Evolutionary conservation across 2,797 vertebrate species (phyloP).

Genomic region (Remorina albescens): DNA sequence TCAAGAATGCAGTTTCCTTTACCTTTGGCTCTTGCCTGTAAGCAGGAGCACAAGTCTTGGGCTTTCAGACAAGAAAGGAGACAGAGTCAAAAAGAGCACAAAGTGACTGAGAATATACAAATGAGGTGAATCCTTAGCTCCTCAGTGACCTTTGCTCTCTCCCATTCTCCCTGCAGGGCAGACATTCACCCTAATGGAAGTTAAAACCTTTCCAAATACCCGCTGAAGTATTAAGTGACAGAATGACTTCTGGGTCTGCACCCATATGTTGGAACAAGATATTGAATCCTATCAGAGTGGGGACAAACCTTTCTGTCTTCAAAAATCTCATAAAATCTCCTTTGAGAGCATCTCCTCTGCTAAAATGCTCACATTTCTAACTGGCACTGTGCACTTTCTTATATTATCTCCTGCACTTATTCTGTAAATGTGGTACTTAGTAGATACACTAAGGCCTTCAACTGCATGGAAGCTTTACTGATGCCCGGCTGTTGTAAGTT

Average conservation of each 20-base stretch:
- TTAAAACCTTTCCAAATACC: not conserved
- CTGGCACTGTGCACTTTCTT: too few species aligned
- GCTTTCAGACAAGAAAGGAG: constrained; percentile 24
- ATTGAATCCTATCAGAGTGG: too few species aligned
- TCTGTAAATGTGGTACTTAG: too few species aligned
- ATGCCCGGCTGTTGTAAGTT: too few species aligned
- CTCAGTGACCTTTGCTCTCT: constrained; percentile 5
- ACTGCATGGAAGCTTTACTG: too few species aligned
- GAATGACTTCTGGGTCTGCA: not conserved
- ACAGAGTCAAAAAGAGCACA: constrained; percentile 28
- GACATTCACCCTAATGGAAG: not conserved
- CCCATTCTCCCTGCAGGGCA: not conserved
- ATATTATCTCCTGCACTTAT: too few species aligned
- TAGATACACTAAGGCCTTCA: too few species aligned
- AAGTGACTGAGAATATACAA: constrained; percentile 22
- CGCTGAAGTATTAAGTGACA: not conserved
- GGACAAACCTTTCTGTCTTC: too few species aligned
- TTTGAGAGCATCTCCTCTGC: too few species aligned
- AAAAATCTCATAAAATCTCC: too few species aligned
- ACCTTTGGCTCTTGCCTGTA: constrained; percentile 29
- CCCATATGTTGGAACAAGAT: too few species aligned
- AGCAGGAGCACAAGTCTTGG: constrained; percentile 1
- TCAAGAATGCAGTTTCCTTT: constrained; percentile 49
- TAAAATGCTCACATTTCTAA: too few species aligned
- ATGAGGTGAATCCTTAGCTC: constrained; percentile 17